Base-by-base conservation (phyloP, 2,888 invertebrate species). In the Drosophila monieri region DNA sequence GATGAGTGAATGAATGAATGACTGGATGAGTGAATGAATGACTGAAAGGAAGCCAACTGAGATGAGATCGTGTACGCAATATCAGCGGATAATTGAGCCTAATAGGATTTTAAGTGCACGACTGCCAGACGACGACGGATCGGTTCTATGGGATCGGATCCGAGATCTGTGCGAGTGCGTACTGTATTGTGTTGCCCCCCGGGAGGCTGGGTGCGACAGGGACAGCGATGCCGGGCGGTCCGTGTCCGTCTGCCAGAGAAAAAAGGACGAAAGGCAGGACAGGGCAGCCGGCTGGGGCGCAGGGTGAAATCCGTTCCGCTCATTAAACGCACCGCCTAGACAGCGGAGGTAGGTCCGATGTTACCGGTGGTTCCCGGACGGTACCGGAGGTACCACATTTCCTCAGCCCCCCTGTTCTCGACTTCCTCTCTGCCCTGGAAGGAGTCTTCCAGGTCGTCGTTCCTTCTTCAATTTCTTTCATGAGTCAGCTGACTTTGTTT, bases 31-130 rank as follows among this genome's bases (percentile, higher is more conserved):
- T 56, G 51, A 67, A 46, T 30, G 46, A 54, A 18, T 44, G 54
- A 48, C 52, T 37, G 41, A 54, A 56, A 62, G 56, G 65, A 71
- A 57, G 30, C 49, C 21, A 62, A 51, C 67, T 64, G 76, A 74
- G 76, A 76, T 78, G 74, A 66, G 70, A 80, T 75, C 73, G 86
- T 75, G 74, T 87, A 84, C 77, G 87, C 88, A 85, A 90, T 88
- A 90, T 88, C 81, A 80, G 85, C 83, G 77, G 83, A 89, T 90
- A 90, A 90, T 90, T 90, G 86, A 81, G 80, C 80, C 89, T 90
- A 90, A 90, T 90, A 90, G 89, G 91, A 90, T 90, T 90, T 90
- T 90, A 90, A 90, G 91, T 90, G 85, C 84, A 77, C 78, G 43
- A 67, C 12, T 18, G 64, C 68, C 57, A 57, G 59, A 46, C 59